Base-by-base conservation (phyloP, 1,140 invertebrate genomes). In the Paralvinella palmiformis region DNA sequence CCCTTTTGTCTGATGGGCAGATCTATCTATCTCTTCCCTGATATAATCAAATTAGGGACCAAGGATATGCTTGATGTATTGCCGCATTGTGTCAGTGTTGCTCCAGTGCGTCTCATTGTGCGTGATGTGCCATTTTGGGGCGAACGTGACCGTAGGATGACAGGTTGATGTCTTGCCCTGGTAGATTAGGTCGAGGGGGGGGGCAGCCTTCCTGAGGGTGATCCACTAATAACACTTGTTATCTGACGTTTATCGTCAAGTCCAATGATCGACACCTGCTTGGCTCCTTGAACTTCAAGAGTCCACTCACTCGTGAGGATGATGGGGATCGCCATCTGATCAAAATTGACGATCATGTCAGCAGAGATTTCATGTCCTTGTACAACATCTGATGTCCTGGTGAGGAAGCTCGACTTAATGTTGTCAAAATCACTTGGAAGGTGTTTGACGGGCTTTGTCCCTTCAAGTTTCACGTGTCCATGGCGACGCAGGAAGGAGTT, bases 201-300 rank as follows among this genome's bases (percentile, higher is more conserved):
- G 29, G 5, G 66, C 20, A n/a, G 10, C 20, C 7, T 64, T 58
- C 31, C 33, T 55, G 32, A 58, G 33, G 6, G 61, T 57, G 58
- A 35, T n/a, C n/a, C 32, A 17, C n/a, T 50, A 17, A 69, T 44
- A 5, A 69, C 22, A 10, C 61, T 22, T 13, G 69, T 68, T 7
- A 68, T 68, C 48, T 68, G 69, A 1, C 67, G 61, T 57, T 70
- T 70, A 33, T 70, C 64, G 29, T 70, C 64, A 17, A 68, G 27
- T 5, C 55, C 52, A 4, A 36, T 44, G 13, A 70, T 68, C 1
- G 61, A 22, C 1, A 68, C 64, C 29, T 68, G 67, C n/a, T 64
- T 63, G 5, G 63, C 62, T n/a, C 67, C 69, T 35, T 69, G 6
- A 37, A 50, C 33, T n/a, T 55, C 61, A 48, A 64, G 53, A 5